A percentile compares a stretch with the other conserved stretches of the same genome.
These are phyloP conservation scores for Poeciliopsis occidentalis DNA, from an alignment of 2,113 vertebrate genomes.

Conservation along the genomic window DNA sequence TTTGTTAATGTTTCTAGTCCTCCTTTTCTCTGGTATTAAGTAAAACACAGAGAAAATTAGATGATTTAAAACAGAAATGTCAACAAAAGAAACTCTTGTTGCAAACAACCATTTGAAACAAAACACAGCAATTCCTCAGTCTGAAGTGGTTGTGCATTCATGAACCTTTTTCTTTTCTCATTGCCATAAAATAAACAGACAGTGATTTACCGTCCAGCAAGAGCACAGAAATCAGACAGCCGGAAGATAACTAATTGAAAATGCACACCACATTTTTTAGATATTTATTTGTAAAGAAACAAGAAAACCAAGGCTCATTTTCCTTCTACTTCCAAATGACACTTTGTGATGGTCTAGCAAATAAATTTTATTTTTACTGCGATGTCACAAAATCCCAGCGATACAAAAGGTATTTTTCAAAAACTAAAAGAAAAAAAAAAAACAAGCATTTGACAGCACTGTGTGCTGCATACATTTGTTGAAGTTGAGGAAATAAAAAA, in stretches of 20 bases:
- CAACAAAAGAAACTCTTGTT: constrained; percentile 13
- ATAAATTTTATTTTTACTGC: not conserved
- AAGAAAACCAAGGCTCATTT: too few relatives aligned
- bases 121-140: constrained; percentile 40
- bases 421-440: too few relatives aligned
- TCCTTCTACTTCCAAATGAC: not conserved
- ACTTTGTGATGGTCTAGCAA: not conserved
- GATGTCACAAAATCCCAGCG: not conserved
- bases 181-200: constrained; percentile 7
- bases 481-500: too few relatives aligned
- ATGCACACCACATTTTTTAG: not conserved
- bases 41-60: not conserved
- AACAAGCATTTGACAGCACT: too few relatives aligned
- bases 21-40: not conserved
- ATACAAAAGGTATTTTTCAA: not conserved
- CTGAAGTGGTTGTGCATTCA: constrained; percentile 25
- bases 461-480: too few relatives aligned
- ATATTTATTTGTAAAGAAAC: too few relatives aligned
- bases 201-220: too few relatives aligned
- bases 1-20: not conserved
- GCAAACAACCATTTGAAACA: not conserved
- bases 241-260: not conserved
- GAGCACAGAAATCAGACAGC: too few relatives aligned
- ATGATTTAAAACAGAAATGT: not conserved
- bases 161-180: constrained; percentile 24